These are phyloP conservation scores for Leucophenga varia DNA, from an alignment of 1,140 invertebrate genomes.

Conservation along the genomic window DNA sequence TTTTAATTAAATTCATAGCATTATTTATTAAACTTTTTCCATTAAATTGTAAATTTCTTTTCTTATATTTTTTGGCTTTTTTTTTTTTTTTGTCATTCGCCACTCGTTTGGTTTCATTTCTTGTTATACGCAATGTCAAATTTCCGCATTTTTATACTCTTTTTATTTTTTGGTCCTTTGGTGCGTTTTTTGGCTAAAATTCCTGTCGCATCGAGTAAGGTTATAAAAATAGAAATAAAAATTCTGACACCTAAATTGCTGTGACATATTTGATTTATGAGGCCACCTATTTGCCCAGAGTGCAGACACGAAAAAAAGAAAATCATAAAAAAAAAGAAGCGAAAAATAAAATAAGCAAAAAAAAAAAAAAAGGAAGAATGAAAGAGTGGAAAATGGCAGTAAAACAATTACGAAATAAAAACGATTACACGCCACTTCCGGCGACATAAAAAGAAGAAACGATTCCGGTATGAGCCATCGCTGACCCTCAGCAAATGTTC, in stretches of 20 bases:
- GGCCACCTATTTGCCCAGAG: conserved; percentile 50
- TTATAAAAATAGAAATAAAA: conserved; percentile 48
- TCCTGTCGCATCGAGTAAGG: conserved; percentile 19
- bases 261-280: conserved; percentile 54
- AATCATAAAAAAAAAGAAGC: not conserved
- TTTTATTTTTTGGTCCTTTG: too few relatives aligned
- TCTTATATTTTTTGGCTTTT: too few relatives aligned
- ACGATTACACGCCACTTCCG: conserved; percentile 53
- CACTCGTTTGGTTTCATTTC: too few relatives aligned
- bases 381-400: conserved; percentile 38
- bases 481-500: conserved; percentile 18
- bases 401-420: conserved; percentile 55
- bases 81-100: too few relatives aligned
- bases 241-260: conserved; percentile 53
- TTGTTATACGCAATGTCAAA: too few relatives aligned
- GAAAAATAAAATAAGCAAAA: not conserved
- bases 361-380: not conserved
- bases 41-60: conserved; percentile 32
- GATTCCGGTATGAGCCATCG: conserved; percentile 1
- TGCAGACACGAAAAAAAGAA: conserved; percentile 31
- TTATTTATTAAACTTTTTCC: conserved; percentile 55
- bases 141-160: too few relatives aligned
- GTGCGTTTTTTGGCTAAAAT: too few relatives aligned
- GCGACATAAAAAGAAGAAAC: conserved; percentile 43
- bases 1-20: conserved; percentile 53